Conservation (phyloP, 2,113 vertebrate genomes). For the Poicephalus gulielmi region DNA sequence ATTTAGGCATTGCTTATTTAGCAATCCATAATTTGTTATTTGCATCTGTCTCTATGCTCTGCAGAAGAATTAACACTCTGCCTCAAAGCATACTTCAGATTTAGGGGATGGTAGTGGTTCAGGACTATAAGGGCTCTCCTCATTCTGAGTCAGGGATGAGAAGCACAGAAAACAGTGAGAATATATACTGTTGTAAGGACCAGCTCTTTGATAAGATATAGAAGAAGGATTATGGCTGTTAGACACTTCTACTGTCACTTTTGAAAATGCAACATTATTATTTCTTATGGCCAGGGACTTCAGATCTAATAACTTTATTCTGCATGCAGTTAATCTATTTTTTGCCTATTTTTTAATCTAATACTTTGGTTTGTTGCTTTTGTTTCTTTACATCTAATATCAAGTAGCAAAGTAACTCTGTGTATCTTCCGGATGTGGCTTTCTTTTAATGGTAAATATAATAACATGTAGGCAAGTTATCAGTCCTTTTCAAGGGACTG, state of each 20-base stretch:
- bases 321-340: background rate
- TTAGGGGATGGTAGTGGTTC: background rate
- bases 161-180: background rate
- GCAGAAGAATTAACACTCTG: background rate
- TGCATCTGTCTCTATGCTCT: background rate
- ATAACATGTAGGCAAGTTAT: background rate
- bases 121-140: background rate
- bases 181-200: background rate
- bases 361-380: background rate
- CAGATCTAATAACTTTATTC: background rate
- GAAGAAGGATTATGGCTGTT: background rate
- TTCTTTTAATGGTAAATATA: background rate
- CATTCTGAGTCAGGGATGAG: background rate
- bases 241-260: background rate
- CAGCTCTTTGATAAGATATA: background rate
- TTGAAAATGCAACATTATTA: background rate
- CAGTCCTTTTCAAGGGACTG: background rate
- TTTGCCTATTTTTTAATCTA: background rate
- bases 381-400: background rate
- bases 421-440: background rate
- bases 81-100: accelerated
- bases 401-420: background rate
- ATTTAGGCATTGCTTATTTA: slow-evolving; percentile 2
- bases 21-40: background rate
- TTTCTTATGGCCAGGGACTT: background rate